Percentiles rank a stretch among this genome's conserved stretches.
Evolutionary conservation across 2,797 vertebrate genomes (phyloP).

Genomic region (Labeo calbasu): DNA sequence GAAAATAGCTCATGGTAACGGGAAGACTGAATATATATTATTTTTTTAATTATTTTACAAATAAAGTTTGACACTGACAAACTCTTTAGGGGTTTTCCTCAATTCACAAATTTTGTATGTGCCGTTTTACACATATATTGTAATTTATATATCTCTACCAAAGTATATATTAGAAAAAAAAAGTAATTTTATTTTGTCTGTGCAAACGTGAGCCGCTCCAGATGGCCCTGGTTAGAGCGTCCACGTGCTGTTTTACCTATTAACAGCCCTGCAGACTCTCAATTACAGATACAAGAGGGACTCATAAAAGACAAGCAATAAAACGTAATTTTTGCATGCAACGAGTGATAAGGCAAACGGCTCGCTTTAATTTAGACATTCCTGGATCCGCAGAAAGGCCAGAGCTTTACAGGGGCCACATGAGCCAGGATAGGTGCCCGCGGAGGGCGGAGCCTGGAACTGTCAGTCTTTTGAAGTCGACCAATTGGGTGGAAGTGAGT

Average conservation of each 20-base stretch:
- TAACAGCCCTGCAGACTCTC: slow-evolving; percentile 51
- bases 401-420: slow-evolving; percentile 50
- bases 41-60: too few relatives aligned
- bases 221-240: slow-evolving; percentile 45
- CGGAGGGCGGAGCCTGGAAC: not conserved
- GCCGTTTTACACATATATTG: not conserved
- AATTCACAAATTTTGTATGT: not conserved
- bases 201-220: slow-evolving; percentile 38
- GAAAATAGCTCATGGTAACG: not conserved
- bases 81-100: not conserved
- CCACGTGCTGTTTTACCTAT: slow-evolving; percentile 50
- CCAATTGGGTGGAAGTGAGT: not conserved
- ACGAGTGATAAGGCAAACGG: slow-evolving; percentile 53
- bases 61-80: not conserved
- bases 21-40: not conserved
- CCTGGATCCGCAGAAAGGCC: slow-evolving; percentile 29
- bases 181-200: slow-evolving; percentile 8
- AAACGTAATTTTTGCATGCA: slow-evolving; percentile 50
- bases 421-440: not conserved
- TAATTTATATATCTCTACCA: not conserved
- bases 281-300: slow-evolving; percentile 54
- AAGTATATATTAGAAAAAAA: not conserved
- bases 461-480: not conserved
- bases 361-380: slow-evolving; percentile 57
- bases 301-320: slow-evolving; percentile 58